Percentiles rank a stretch among this genome's conserved stretches.
phyloP scores from a whole-genome alignment of 2,797 vertebrate genomes.

The Gouania willdenowi region DNA sequence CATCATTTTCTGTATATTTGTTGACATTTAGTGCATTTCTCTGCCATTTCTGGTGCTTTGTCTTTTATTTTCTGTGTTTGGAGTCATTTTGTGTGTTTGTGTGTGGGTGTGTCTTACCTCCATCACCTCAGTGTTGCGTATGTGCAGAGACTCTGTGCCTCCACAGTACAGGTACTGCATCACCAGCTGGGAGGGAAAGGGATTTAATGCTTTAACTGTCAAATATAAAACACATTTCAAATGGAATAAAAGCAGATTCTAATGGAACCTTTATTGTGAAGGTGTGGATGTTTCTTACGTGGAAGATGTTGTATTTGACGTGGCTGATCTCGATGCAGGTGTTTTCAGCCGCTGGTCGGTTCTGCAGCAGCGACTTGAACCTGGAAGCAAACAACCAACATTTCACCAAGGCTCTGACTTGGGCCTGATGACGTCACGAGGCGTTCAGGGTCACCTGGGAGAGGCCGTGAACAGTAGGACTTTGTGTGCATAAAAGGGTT shows the following conservation, averaged over 20 bases:
- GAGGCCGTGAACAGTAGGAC: slow-evolving; percentile 80
- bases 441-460: slow-evolving; percentile 48
- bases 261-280: too few species aligned
- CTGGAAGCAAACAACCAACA: slow-evolving; percentile 72
- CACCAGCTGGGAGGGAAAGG: slow-evolving; percentile 84
- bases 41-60: too few species aligned
- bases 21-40: too few species aligned
- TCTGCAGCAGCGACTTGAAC: slow-evolving; percentile 97
- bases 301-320: slow-evolving; percentile 87
- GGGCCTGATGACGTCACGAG: too few species aligned
- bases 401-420: background rate
- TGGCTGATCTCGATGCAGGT: slow-evolving; percentile 98
- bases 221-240: too few species aligned
- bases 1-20: too few species aligned
- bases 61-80: too few species aligned
- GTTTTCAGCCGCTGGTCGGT: slow-evolving; percentile 90
- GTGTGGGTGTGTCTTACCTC: slow-evolving; percentile 76
- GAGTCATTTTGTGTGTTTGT: too few species aligned
- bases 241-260: too few species aligned
- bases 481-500: slow-evolving; percentile 83
- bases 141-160: slow-evolving; percentile 92
- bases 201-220: too few species aligned
- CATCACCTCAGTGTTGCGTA: slow-evolving; percentile 98
- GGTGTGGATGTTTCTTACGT: slow-evolving; percentile 37
- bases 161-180: slow-evolving; percentile 99